Evolutionary conservation across 2,888 invertebrate species (phyloP).

Genomic region (Bombyx huttoni): DNA sequence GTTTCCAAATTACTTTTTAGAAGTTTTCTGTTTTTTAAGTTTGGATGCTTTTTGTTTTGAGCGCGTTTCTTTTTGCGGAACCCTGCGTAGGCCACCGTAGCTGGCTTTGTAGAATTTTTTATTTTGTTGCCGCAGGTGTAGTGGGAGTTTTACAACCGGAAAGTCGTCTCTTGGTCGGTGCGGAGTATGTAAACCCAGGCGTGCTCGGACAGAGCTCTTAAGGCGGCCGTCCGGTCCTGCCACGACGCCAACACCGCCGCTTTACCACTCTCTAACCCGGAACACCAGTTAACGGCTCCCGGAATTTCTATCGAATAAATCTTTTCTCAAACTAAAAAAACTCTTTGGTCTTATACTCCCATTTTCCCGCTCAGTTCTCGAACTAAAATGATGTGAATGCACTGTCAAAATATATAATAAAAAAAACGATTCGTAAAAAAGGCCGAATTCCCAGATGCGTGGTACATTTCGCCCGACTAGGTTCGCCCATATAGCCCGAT

Average conservation of each 20-base stretch:
- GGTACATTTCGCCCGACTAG: constrained; percentile 60
- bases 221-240: constrained; percentile 17
- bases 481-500: constrained; percentile 68
- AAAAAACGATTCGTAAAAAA: constrained; percentile 26
- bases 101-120: constrained; percentile 66
- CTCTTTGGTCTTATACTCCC: constrained; percentile 58
- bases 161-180: constrained; percentile 75
- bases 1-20: constrained; percentile 9
- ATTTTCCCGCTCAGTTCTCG: constrained; percentile 36
- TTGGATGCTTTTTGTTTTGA: constrained; percentile 11
- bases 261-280: constrained; percentile 42
- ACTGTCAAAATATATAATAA: constrained; percentile 46
- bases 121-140: constrained; percentile 74
- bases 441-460: constrained; percentile 63
- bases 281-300: constrained; percentile 59
- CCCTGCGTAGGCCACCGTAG: constrained; percentile 39
- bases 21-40: neutral
- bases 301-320: constrained; percentile 57
- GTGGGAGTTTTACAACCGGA: constrained; percentile 76
- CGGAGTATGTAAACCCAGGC: constrained; percentile 72
- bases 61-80: constrained; percentile 41
- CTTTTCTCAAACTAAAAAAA: constrained; percentile 55
- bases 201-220: constrained; percentile 68
- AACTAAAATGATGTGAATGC: constrained; percentile 46
- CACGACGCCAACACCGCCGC: constrained; percentile 22